Evolutionary conservation across 2,888 invertebrate genomes (phyloP).

Genomic region (Eutolmus rufibarbis): DNA sequence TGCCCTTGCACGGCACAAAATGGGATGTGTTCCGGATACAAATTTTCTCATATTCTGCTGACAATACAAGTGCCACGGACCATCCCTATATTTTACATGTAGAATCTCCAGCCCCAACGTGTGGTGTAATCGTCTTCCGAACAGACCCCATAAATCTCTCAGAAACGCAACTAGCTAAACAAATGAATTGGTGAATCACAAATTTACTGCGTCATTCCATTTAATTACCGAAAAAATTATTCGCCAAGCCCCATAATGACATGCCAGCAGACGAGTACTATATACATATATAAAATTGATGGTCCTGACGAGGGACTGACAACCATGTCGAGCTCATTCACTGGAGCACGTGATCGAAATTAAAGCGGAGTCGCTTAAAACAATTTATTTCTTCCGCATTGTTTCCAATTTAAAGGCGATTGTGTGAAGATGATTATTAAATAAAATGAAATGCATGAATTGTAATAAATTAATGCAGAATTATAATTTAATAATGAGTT

Average conservation of each 20-base stretch:
- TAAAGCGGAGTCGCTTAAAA: neutral
- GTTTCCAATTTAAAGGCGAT: neutral
- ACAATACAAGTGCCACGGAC: neutral
- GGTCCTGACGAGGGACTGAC: neutral
- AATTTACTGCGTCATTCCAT: constrained; percentile 27
- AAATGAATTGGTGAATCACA: constrained; percentile 23
- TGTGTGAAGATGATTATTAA: neutral
- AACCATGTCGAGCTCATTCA: neutral
- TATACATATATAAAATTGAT: neutral
- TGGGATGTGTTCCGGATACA: neutral
- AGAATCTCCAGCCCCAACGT: neutral
- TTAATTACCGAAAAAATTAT: constrained; percentile 23
- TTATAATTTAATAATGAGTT: neutral
- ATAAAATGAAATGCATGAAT: neutral
- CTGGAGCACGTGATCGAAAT: neutral
- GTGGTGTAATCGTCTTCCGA: neutral
- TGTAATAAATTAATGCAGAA: neutral
- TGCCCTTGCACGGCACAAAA: neutral
- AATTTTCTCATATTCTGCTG: constrained; percentile 1
- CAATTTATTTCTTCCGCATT: neutral
- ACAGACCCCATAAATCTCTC: constrained; percentile 14
- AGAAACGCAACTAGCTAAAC: constrained; percentile 7
- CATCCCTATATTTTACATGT: neutral
- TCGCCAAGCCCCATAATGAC: neutral
- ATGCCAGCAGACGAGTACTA: neutral